Base-by-base conservation (phyloP, 2,888 invertebrate species). In the Ophioninae sp. region DNA sequence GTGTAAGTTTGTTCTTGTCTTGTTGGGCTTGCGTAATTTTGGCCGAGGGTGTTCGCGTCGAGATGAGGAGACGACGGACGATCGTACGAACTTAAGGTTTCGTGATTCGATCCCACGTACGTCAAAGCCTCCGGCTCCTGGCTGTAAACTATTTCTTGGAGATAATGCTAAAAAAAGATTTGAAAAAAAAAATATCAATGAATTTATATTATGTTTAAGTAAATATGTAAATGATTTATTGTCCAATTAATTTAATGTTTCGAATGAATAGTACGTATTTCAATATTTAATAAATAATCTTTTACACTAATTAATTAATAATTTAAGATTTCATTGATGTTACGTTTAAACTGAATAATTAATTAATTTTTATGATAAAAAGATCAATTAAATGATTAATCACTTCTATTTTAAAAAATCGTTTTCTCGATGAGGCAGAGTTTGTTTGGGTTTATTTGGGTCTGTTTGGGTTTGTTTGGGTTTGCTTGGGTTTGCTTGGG, bases 111-210 rank as follows among this genome's bases (percentile, higher is more conserved):
- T 37, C 89, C 88, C 77, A 88, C 88, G 79, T 91, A 90, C 78
- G 87, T 78, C 41, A 79, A 41, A 3, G 88, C 79, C 44, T 88
- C 85, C 7, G 91, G 89, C 73, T 89, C 89, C 67, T 89, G 89
- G 41, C 85, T 85, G 85, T 91, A 91, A 86, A 91, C 85, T 68
- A 90, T 87, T 79, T 89, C 90, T 39, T 89, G 89, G 13, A 90
- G 87, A 85, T 91, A 91, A 74, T 88, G 91, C 67, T 87, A 30
- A 30, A 30, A 30, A 83, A 37, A 2, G 13, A 23, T 50, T 44
- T 7, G 20, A 50, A 37, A 30, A 62, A n/a, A 0, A 73, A 44
- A 56, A 76, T 56, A 56, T 7, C 2, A 74, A 50, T 17, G 23
- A 74, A 50, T 41, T 39, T 8, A n/a, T 30, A 30, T 30, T 30